Evolutionary conservation across 1,140 invertebrate genomes (phyloP), one percentile per base, ranked within the genome.

Genomic region (Lordiphosa mommai): DNA sequence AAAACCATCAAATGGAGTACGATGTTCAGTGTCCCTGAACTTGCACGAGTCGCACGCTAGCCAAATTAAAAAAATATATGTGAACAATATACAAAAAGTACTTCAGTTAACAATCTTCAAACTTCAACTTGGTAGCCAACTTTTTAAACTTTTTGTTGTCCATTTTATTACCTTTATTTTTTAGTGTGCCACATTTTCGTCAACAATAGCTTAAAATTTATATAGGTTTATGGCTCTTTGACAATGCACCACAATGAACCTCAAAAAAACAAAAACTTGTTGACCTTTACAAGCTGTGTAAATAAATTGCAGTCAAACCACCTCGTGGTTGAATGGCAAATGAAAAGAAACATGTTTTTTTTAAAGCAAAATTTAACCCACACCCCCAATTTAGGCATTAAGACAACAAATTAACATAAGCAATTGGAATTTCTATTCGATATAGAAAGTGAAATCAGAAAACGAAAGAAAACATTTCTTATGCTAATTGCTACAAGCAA

Each of bases 261-360:
- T 6, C 7, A 30, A 3, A 38, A 34, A 50, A 34, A 50, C n/a
- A 37, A 47, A 79, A 79, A 79, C 74, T 66, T 34, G 74, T 79
- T 79, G 74, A 79, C 74, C 74, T 79, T 79, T 79, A 79, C 69
- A 68, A 79, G 55, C 69, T 52, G 61, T 63, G 58, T 77, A 77
- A 72, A 77, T 47, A 67, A 66, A 16, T 33, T 64, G 72, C 47
- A 49, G 72, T 68, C 70, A 63, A 68, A 58, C 70, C 6, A 32
- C 53, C 41, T 43, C 10, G 4, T 20, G 38, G 30, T 30, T 67
- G 44, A 67, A 38, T 52, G 48, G 46, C 59, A 40, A 59, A 61
- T 32, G 46, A 36, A 40, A 44, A 60, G 41, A 56, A 51, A 51
- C 17, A 29, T 53, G 34, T 61, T 36, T 10, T 32, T 40, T n/a